phyloP scores from a whole-genome alignment of 1,140 invertebrate species.

The Batillaria attramentaria region DNA sequence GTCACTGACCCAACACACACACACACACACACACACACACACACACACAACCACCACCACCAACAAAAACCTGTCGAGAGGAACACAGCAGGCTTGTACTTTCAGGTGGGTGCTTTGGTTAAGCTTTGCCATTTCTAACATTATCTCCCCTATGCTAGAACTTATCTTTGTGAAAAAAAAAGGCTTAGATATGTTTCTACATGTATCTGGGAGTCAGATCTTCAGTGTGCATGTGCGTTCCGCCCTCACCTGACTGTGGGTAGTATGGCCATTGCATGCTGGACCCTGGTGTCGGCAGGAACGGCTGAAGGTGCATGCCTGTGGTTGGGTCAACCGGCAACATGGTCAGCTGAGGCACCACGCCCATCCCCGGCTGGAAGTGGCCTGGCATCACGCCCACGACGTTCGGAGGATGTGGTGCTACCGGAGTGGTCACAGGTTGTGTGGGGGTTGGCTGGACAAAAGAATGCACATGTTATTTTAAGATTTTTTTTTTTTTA shows the following conservation, averaged over 20 bases:
- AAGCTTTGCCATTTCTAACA: too few relatives aligned
- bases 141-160: too few relatives aligned
- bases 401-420: background rate
- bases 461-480: background rate
- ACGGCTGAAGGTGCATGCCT: slow-evolving; percentile 23
- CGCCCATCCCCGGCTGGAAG: slow-evolving; percentile 28
- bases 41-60: background rate
- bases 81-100: too few relatives aligned
- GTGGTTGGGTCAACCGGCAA: slow-evolving; percentile 25
- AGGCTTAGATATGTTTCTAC: too few relatives aligned
- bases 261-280: slow-evolving; percentile 59
- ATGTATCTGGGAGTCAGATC: too few relatives aligned
- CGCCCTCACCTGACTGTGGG: slow-evolving; percentile 52
- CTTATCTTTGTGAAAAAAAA: too few relatives aligned
- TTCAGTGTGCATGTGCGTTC: too few relatives aligned
- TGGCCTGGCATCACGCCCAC: slow-evolving; percentile 23
- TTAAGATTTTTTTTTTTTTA: background rate
- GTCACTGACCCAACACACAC: background rate
- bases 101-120: too few relatives aligned
- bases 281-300: slow-evolving; percentile 19
- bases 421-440: background rate
- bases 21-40: background rate
- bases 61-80: background rate
- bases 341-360: slow-evolving; percentile 32
- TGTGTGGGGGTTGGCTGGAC: background rate